Evolutionary conservation across 2,888 invertebrate genomes (phyloP), one percentile per base, ranked within the genome.

Genomic region (Acleris laterana): DNA sequence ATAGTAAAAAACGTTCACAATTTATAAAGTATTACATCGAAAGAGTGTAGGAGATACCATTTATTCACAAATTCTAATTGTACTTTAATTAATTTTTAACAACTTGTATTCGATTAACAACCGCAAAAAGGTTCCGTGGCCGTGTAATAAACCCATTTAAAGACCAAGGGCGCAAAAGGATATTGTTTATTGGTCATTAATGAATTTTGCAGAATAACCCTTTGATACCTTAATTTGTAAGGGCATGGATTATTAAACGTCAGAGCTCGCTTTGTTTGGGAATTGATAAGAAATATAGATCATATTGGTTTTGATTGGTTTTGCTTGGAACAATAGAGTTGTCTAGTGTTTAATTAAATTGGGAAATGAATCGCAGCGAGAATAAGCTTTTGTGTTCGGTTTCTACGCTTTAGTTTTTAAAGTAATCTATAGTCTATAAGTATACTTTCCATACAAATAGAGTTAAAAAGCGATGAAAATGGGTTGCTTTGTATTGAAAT

Each of bases 211-310:
- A 48, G 52, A 22, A 52, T 64, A 48, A 48, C 53, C 38, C 59
- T 49, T 64, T 64, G 59, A 64, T 64, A 64, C 53, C 59, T 64
- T 59, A 64, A 64, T 64, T 64, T 64, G 64, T 64, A 59, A 64
- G 52, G 64, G 59, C 53, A 59, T 59, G 48, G 64, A 59, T 59
- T 59, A 64, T 64, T 64, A 64, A 64, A 64, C 59, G 64, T 59
- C 64, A 64, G 28, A 22, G n/a, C 52, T 25, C 25, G 64, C 64
- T 64, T 64, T 64, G 64, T 64, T 38, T 17, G 52, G 48, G 49
- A 64, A 48, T 59, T 53, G 52, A 53, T 64, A 64, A 59, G 64
- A 63, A 63, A 59, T 64, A 59, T 53, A 53, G 46, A n/a, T 44
- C 3, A n/a, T 25, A 20, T 57, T 38, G 48, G 38, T 59, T 49